Evolutionary conservation across 2,113 vertebrate genomes (phyloP), one percentile per base, ranked within the genome.

Genomic region (Trinectes maculatus): DNA sequence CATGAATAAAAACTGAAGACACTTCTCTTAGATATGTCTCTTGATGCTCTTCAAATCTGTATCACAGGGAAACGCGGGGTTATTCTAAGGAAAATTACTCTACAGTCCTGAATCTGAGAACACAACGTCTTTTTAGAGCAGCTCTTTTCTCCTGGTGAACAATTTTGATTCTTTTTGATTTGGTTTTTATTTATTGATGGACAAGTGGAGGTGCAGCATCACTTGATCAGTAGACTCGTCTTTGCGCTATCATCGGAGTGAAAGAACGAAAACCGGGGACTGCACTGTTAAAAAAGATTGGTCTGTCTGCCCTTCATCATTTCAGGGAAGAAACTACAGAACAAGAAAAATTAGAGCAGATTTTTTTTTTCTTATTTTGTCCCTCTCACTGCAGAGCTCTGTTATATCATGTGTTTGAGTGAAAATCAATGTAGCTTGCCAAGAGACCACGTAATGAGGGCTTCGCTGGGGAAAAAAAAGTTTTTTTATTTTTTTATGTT

Each of bases 1-100:
- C 82, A 88, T 90, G 83, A 91, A 91, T 90, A 93, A 92, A 90
- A 90, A 85, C 83, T 87, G 84, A 91, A 91, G 88, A 80, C 83
- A 79, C 74, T 76, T 89, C 86, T 88, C 87, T 90, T 87, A 86
- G 83, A 91, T 83, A 88, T 89, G 83, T 87, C 87, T 85, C 83
- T 83, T 90, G 89, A 91, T 90, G 88, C 84, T 89, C 81, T 64
- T 89, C 77, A 91, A 89, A 92, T 93, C 89, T 91, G 85, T 78
- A 86, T 89, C 83, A 85, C 75, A 84, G 84, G 70, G 68, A 87
- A 70, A 71, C 56, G 74, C 79, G 72, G 53, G 77, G 80, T 87
- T 87, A 85, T 77, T 88, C 75, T 15, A 61, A 85, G 71, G 63
- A 87, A 84, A 83, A 51, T 66, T 82, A 77, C 81, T 79, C 55